These are phyloP conservation scores for Aethina tumida DNA, from an alignment of 1,140 invertebrate species.

Conservation along the genomic window DNA sequence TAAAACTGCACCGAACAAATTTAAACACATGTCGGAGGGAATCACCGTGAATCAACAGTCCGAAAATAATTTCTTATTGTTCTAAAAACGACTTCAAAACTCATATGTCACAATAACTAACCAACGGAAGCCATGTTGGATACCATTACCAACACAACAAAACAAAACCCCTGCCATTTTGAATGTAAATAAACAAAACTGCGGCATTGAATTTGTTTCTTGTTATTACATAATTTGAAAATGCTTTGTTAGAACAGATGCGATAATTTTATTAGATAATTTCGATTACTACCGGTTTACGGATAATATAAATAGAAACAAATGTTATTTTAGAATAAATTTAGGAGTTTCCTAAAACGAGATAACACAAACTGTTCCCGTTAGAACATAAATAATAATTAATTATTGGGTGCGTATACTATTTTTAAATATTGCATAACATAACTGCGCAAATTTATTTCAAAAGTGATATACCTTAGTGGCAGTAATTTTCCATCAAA, in stretches of 20 bases:
- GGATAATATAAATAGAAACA: background rate
- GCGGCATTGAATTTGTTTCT: no score
- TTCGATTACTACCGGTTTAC: conserved; percentile 1
- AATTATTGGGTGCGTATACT: no score
- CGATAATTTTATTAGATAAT: conserved; percentile 1
- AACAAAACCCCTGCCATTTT: conserved; percentile 1
- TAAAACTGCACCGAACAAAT: background rate
- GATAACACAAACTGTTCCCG: no score
- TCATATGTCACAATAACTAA: conserved; percentile 15
- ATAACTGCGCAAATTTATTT: no score
- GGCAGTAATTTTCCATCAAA: no score
- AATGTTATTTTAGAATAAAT: background rate
- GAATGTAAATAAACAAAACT: no score
- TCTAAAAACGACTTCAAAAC: conserved; percentile 4
- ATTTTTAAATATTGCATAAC: no score
- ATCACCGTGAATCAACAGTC: background rate
- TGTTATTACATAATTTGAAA: no score
- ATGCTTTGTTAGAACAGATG: no score
- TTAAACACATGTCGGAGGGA: background rate
- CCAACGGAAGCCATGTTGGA: conserved; percentile 13
- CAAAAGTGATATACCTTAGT: no score
- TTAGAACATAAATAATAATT: no score
- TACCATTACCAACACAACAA: conserved; percentile 3
- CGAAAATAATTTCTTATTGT: conserved; percentile 7
- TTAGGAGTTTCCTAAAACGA: no score